These are phyloP conservation scores for Diachrysia chrysitis DNA, from an alignment of 2,888 invertebrate species.

Conservation along the genomic window DNA sequence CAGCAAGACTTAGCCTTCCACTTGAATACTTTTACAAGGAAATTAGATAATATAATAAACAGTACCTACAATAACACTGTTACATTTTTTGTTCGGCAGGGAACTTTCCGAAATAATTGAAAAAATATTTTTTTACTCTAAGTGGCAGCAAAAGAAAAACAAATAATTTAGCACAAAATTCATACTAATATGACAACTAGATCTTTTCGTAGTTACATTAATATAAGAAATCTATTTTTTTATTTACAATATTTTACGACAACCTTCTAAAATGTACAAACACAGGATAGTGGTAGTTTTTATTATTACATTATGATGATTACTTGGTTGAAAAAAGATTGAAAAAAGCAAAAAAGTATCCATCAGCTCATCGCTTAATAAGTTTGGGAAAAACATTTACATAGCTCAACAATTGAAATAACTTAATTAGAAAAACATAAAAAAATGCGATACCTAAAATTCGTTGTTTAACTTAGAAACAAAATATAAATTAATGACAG, in stretches of 20 bases:
- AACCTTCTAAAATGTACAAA: conserved; percentile 62
- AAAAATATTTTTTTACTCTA: conserved; percentile 7
- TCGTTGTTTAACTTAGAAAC: conserved; percentile 28
- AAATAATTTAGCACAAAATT: conserved; percentile 47
- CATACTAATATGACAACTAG: conserved; percentile 55
- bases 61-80: neutral
- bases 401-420: conserved; percentile 39
- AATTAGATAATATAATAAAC: neutral
- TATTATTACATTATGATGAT: conserved; percentile 22
- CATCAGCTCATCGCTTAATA: neutral
- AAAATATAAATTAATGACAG: conserved; percentile 15
- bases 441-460: conserved; percentile 25
- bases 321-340: conserved; percentile 41
- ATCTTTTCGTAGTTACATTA: conserved; percentile 54
- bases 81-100: neutral
- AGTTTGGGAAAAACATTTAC: conserved; percentile 23
- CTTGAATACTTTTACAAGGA: neutral
- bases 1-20: neutral
- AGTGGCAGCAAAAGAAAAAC: conserved; percentile 31
- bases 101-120: conserved; percentile 17
- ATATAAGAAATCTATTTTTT: conserved; percentile 68
- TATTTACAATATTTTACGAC: conserved; percentile 65
- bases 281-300: conserved; percentile 38
- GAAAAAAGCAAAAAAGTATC: conserved; percentile 6
- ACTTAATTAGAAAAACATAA: conserved; percentile 31